phyloP scores from a whole-genome alignment of 2,113 vertebrate species.

The Pteropus alecto region DNA sequence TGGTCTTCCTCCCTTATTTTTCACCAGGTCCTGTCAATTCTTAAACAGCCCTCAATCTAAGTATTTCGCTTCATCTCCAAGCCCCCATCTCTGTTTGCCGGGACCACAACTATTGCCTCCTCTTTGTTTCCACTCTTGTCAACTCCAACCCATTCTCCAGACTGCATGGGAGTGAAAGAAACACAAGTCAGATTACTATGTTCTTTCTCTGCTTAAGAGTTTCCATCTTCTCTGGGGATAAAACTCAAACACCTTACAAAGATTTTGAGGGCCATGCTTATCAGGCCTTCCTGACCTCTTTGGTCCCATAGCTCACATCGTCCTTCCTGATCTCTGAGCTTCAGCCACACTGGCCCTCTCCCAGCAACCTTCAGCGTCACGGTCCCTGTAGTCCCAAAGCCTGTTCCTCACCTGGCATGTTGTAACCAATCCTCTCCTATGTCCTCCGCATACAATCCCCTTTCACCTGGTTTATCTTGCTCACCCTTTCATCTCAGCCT shows the following conservation, averaged over 20 bases:
- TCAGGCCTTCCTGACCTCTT: neutral
- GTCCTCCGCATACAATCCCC: neutral
- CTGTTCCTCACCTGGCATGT: neutral
- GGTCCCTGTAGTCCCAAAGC: neutral
- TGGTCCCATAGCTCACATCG: neutral
- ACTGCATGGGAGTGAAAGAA: neutral
- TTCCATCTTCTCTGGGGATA: neutral
- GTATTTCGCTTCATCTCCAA: neutral
- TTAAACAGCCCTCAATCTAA: neutral
- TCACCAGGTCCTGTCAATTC: neutral
- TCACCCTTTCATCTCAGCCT: neutral
- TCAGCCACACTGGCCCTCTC: neutral
- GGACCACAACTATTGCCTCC: neutral
- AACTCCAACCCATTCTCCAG: neutral
- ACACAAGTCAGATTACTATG: neutral
- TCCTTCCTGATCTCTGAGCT: neutral
- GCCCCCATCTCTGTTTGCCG: neutral
- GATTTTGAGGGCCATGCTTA: neutral
- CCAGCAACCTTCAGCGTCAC: neutral
- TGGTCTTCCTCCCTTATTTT: neutral
- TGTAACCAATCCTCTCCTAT: neutral
- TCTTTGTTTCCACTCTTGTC: neutral
- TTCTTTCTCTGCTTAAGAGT: neutral
- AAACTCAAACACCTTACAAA: neutral
- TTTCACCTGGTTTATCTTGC: neutral